Evolutionary conservation across 2,797 vertebrate species (phyloP).

Genomic region (Arctocebus calabarensis): DNA sequence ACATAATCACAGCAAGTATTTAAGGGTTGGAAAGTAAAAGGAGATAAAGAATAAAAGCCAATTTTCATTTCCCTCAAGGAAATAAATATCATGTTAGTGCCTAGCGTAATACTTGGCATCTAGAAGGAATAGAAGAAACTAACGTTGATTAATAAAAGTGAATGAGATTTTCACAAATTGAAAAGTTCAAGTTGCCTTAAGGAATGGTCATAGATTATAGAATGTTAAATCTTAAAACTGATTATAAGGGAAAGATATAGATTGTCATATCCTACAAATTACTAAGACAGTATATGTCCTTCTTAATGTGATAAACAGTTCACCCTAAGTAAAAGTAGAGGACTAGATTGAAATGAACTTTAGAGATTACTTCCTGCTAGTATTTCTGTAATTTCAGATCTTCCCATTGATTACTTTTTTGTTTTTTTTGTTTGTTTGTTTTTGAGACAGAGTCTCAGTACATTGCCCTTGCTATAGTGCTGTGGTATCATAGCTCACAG

Average conservation of each 20-base stretch:
- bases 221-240: neutral
- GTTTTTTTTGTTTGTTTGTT: neutral
- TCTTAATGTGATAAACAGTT: neutral
- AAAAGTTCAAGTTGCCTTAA: neutral
- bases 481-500: too few relatives aligned
- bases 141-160: neutral
- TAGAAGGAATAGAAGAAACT: neutral
- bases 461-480: too few relatives aligned
- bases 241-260: neutral
- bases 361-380: constrained; percentile 20
- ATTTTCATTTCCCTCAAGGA: constrained; percentile 34
- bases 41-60: neutral
- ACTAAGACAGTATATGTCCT: neutral
- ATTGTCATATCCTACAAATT: neutral
- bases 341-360: neutral
- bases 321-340: neutral
- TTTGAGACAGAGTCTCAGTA: too few relatives aligned
- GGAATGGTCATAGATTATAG: neutral
- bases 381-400: neutral
- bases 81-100: neutral
- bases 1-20: neutral
- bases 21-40: neutral
- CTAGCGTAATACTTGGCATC: neutral
- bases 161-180: neutral
- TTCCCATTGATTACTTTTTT: neutral